phyloP scores from a whole-genome alignment of 2,113 vertebrate species.

The Grallaria varia region DNA sequence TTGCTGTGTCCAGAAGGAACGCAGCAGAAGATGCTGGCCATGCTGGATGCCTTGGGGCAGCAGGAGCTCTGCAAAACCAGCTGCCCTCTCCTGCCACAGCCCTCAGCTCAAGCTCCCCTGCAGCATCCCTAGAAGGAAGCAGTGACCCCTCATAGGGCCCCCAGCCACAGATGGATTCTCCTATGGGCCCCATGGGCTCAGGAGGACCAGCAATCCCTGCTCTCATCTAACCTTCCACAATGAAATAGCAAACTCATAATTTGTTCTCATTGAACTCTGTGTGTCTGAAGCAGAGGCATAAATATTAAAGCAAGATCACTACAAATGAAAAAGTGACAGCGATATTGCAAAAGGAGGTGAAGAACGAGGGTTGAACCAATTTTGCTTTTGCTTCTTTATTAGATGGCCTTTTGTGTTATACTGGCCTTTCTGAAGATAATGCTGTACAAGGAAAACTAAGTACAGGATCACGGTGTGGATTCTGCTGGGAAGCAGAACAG shows the following conservation, averaged over 20 bases:
- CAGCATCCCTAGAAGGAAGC: not conserved
- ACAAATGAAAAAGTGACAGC: not conserved
- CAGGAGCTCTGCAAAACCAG: not conserved
- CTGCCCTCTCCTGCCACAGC: not conserved
- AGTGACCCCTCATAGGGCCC: not conserved
- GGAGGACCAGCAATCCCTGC: not conserved
- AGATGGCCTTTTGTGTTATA: not conserved
- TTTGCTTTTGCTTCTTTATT: constrained; percentile 5
- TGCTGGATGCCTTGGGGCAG: not conserved
- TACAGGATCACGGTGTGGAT: not conserved
- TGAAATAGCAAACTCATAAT: not conserved
- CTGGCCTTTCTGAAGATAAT: not conserved
- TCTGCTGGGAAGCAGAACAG: not conserved
- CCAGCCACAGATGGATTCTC: not conserved
- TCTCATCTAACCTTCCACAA: not conserved
- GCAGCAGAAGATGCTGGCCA: not conserved
- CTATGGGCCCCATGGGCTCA: not conserved
- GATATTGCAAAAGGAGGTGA: not conserved
- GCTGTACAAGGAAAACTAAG: not conserved
- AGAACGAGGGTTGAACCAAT: constrained; percentile 5
- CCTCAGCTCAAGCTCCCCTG: accelerated
- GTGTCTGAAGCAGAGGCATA: constrained; percentile 18
- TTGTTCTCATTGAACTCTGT: not conserved
- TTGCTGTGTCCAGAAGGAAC: not conserved
- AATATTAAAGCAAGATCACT: constrained; percentile 48